Evolutionary conservation across 2,888 invertebrate species (phyloP).

Genomic region (Lagria hirta): DNA sequence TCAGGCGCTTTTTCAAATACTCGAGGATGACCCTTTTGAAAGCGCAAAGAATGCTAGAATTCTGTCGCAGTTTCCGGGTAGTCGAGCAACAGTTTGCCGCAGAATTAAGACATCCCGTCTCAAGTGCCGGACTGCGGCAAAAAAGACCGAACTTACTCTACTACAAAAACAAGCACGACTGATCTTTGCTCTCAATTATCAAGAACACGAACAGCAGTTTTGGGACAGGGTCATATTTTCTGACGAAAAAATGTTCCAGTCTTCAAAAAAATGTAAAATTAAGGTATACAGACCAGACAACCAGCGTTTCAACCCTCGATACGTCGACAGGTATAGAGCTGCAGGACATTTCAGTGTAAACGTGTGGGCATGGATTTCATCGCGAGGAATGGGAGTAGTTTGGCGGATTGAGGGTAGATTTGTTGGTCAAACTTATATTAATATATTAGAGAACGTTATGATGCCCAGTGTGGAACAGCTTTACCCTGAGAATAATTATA

Average conservation of each 20-base stretch:
- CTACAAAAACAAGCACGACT: conserved; percentile 1
- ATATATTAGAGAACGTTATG: too few relatives aligned
- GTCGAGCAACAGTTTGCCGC: too few relatives aligned
- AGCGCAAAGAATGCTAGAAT: too few relatives aligned
- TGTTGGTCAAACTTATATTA: too few relatives aligned
- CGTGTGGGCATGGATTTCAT: conserved; percentile 4
- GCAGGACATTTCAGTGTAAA: background rate
- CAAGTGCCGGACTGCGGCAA: background rate
- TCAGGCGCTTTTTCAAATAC: too few relatives aligned
- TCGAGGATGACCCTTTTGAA: too few relatives aligned
- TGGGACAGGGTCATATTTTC: conserved; percentile 3
- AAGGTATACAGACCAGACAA: conserved; percentile 3
- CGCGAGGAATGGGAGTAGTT: too few relatives aligned
- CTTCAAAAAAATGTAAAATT: background rate
- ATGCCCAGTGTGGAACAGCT: too few relatives aligned
- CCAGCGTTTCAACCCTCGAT: background rate
- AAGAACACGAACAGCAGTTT: background rate
- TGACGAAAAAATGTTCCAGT: conserved; percentile 6
- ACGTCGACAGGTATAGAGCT: too few relatives aligned
- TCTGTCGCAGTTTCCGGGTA: too few relatives aligned
- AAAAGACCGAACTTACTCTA: conserved; percentile 1
- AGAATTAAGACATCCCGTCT: background rate
- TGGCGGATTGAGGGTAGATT: too few relatives aligned
- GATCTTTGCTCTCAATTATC: background rate
- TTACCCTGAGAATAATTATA: too few relatives aligned